Evolutionary conservation across 2,888 invertebrate species (phyloP), one percentile per base, ranked within the genome.

Genomic region (Caenorhabditis parvicauda): DNA sequence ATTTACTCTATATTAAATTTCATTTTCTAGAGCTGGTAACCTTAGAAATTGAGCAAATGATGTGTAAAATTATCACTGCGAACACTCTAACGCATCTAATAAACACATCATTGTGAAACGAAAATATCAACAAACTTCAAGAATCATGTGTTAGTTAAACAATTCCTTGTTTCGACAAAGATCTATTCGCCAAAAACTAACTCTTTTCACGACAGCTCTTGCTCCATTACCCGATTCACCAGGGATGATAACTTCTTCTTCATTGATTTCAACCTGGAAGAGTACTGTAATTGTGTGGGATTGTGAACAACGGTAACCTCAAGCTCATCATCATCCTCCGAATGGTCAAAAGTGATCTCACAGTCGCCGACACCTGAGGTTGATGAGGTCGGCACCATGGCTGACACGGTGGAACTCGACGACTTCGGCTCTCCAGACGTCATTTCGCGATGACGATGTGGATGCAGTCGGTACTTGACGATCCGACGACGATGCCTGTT

Each of bases 401-500:
- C n/a, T n/a, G n/a, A 49, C 27, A 27, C n/a, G 21, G 32, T 24
- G 37, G 12, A 12, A n/a, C 9, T 32, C 35, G n/a, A 12, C n/a
- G n/a, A n/a, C n/a, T n/a, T n/a, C n/a, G n/a, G n/a, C n/a, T n/a
- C n/a, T 39, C 35, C 48, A 43, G 45, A 17, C 17, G 19, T 54
- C 49, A 3, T 54, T 47, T 21, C 24, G 32, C 19, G 44, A n/a
- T n/a, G 14, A 3, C 53, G 35, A 21, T 67, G 48, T 2, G 76
- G 76, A 58, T 76, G 70, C 0, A 78, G 66, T 19, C 74, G 63
- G 47, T 78, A 78, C 32, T 71, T 70, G 27, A 78, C 75, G 12
- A 72, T 64, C 14, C 75, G 62, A 2, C 70, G 57, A 1, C 64
- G 60, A 53, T 70, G 67, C n/a, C 63, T 63, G 52, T 63, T 61